Percentiles rank a stretch among this genome's conserved stretches.
phyloP scores from a whole-genome alignment of 2,797 vertebrate species.

The Gymnodraco acuticeps region DNA sequence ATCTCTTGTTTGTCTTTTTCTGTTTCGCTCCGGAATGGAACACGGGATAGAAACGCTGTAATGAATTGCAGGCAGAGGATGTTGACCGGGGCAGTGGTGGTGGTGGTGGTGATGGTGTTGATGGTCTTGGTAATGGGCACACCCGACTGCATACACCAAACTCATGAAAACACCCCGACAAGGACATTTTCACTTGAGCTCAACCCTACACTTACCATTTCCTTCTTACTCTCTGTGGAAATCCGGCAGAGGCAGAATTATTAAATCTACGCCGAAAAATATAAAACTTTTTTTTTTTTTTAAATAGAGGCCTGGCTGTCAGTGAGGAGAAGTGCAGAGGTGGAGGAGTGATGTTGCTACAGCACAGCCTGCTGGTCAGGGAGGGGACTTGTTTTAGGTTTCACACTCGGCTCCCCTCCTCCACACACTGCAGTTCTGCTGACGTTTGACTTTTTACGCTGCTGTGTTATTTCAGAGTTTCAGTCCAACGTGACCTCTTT shows the following conservation, averaged over 20 bases:
- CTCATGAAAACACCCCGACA: constrained; percentile 59
- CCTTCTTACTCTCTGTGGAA: constrained; percentile 59
- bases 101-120: constrained; percentile 47
- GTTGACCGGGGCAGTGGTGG: constrained; percentile 32
- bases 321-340: neutral
- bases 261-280: constrained; percentile 48
- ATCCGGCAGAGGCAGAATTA: constrained; percentile 43
- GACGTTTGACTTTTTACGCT: constrained; percentile 36
- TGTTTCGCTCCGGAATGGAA: constrained; percentile 29
- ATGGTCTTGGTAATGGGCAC: constrained; percentile 57
- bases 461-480: constrained; percentile 40
- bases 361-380: constrained; percentile 84
- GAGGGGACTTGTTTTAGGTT: constrained; percentile 6
- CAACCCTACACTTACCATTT: constrained; percentile 60
- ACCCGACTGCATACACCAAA: constrained; percentile 53
- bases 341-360: constrained; percentile 63
- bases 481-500: neutral
- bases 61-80: constrained; percentile 57
- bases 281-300: neutral
- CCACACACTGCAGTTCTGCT: constrained; percentile 47
- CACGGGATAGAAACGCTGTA: constrained; percentile 38
- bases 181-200: constrained; percentile 74
- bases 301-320: constrained; percentile 14
- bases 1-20: constrained; percentile 20
- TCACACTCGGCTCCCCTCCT: constrained; percentile 41